Conservation (phyloP, 2,113 vertebrate genomes). For the Emydocephalus ijimae region DNA sequence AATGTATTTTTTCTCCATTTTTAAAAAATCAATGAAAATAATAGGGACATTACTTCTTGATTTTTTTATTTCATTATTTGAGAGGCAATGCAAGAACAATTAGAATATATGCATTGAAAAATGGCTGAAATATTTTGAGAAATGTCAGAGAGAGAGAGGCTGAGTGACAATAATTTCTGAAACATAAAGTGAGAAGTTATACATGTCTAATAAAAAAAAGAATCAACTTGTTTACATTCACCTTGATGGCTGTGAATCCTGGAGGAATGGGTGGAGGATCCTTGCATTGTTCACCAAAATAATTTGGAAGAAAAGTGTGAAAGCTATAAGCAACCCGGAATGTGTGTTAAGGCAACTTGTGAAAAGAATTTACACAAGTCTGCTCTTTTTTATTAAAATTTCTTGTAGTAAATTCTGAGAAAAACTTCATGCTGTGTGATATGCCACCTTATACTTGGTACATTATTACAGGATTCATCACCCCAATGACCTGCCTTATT, state of each 20-base stretch:
- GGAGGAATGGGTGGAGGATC: background rate
- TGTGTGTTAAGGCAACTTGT: conserved; percentile 1
- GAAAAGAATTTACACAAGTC: background rate
- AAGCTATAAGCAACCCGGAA: background rate
- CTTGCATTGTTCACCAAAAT: background rate
- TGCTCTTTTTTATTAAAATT: background rate
- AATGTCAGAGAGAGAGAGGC: background rate
- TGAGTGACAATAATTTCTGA: background rate
- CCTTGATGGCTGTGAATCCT: conserved; percentile 4
- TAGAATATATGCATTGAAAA: background rate
- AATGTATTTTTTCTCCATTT: background rate
- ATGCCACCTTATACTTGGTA: background rate
- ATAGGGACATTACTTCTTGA: background rate
- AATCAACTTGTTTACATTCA: conserved; percentile 1
- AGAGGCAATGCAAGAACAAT: background rate
- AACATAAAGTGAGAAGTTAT: background rate
- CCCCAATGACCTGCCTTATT: background rate
- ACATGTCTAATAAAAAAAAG: background rate
- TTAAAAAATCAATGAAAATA: background rate
- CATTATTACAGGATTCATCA: conserved; percentile 2
- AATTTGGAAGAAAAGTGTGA: conserved; percentile 20
- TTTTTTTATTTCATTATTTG: background rate
- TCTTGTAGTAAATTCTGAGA: conserved; percentile 11
- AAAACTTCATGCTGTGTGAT: background rate
- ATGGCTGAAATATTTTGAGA: background rate